These are phyloP conservation scores for Coregonus ussuriensis DNA, from an alignment of 2,797 vertebrate species.

Conservation along the genomic window DNA sequence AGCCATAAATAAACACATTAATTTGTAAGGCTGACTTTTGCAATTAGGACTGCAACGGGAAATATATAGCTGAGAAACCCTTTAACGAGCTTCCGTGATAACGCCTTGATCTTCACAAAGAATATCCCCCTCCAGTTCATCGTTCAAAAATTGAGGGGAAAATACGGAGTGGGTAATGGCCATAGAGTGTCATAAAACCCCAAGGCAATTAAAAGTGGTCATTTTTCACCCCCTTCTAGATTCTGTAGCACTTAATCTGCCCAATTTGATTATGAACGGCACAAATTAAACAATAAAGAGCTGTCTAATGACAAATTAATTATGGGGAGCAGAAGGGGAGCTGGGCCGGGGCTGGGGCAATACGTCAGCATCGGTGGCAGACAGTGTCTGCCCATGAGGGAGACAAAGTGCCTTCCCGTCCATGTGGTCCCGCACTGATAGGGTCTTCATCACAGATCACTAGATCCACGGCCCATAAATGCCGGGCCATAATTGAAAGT, in stretches of 20 bases:
- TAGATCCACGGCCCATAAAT: constrained; percentile 94
- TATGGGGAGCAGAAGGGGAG: constrained; percentile 92
- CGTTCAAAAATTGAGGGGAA: constrained; percentile 79
- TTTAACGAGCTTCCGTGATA: constrained; percentile 88
- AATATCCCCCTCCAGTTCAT: constrained; percentile 72
- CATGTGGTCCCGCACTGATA: constrained; percentile 97
- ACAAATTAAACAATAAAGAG: constrained; percentile 99
- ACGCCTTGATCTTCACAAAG: constrained; percentile 80
- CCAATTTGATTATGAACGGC: constrained; percentile 99
- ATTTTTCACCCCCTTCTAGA: constrained; percentile 88
- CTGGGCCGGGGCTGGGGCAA: constrained; percentile 80
- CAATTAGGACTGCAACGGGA: constrained; percentile 80
- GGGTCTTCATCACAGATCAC: constrained; percentile 94
- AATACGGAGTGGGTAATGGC: constrained; percentile 75
- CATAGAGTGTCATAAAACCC: constrained; percentile 79
- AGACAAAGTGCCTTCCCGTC: constrained; percentile 89
- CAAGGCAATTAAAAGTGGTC: constrained; percentile 82
- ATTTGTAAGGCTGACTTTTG: constrained; percentile 79
- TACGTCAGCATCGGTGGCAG: constrained; percentile 87
- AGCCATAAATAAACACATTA: constrained; percentile 71
- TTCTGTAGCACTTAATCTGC: constrained; percentile 98
- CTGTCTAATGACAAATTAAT: constrained; percentile 99
- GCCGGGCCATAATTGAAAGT: constrained; percentile 92
- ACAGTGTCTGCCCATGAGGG: constrained; percentile 83
- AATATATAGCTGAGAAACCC: constrained; percentile 89